phyloP scores from a whole-genome alignment of 2,797 vertebrate genomes.

The Alca torda region DNA sequence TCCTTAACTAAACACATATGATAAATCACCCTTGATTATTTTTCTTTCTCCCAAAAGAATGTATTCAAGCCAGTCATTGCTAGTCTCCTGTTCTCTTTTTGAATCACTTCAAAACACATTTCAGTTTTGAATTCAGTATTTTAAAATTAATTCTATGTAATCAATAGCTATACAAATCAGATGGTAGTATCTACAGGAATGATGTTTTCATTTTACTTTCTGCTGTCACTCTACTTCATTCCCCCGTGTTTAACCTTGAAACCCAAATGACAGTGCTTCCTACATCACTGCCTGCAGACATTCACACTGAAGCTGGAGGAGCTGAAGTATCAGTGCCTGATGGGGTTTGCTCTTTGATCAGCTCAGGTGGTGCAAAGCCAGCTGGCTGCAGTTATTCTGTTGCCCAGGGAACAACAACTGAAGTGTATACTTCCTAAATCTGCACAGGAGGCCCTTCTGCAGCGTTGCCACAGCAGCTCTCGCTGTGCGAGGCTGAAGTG shows the following conservation, averaged over 20 bases:
- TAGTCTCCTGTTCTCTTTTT: not conserved
- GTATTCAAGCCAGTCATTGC: not conserved
- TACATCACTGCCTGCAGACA: constrained; percentile 57
- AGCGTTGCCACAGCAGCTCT: constrained; percentile 65
- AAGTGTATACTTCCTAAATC: constrained; percentile 71
- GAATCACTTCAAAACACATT: not conserved
- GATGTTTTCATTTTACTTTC: not conserved
- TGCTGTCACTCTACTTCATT: constrained; percentile 16
- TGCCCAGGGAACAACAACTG: constrained; percentile 76
- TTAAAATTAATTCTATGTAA: not conserved
- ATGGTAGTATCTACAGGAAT: not conserved
- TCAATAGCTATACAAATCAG: not conserved
- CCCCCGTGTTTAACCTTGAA: constrained; percentile 69
- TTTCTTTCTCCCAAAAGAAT: not conserved
- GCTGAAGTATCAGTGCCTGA: constrained; percentile 46
- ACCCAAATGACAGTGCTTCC: constrained; percentile 19
- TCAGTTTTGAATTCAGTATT: not conserved
- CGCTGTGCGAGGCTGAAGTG: constrained; percentile 67
- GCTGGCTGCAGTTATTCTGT: constrained; percentile 70
- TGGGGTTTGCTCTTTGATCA: constrained; percentile 67
- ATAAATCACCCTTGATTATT: not conserved
- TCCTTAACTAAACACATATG: not conserved
- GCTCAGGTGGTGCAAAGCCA: constrained; percentile 73
- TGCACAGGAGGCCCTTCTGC: constrained; percentile 71
- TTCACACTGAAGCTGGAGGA: constrained; percentile 24